Evolutionary conservation across 1,140 invertebrate species (phyloP).

Genomic region (Venustaconcha ellipsiformis): DNA sequence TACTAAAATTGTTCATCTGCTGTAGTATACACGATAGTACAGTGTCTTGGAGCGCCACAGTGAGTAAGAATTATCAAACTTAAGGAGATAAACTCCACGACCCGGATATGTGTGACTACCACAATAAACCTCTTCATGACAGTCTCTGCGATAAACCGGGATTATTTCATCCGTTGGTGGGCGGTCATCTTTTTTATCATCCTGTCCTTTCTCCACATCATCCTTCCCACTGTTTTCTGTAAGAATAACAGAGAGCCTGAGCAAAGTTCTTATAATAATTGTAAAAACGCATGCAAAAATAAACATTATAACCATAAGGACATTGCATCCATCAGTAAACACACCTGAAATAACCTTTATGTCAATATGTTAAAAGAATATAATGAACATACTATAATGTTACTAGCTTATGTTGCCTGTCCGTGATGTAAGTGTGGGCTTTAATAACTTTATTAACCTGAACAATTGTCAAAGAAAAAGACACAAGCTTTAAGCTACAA

Average conservation of each 20-base stretch:
- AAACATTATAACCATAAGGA: too few relatives aligned
- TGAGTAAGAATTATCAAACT: slow-evolving; percentile 99
- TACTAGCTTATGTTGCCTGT: too few relatives aligned
- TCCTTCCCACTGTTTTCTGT: slow-evolving; percentile 45
- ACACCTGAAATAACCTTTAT: too few relatives aligned
- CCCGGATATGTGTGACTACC: slow-evolving; percentile 97
- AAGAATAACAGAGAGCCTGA: slow-evolving; percentile 2
- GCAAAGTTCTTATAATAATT: too few relatives aligned
- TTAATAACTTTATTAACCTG: too few relatives aligned
- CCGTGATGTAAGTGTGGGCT: too few relatives aligned
- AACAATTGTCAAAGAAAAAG: too few relatives aligned
- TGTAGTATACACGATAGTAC: slow-evolving; percentile 99
- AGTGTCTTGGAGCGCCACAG: slow-evolving; percentile 99
- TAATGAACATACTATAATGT: too few relatives aligned
- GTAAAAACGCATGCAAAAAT: too few relatives aligned
- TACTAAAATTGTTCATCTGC: slow-evolving; percentile 64
- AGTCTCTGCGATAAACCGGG: slow-evolving; percentile 94
- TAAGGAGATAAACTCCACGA: slow-evolving; percentile 95
- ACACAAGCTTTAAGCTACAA: too few relatives aligned
- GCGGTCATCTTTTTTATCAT: slow-evolving; percentile 57
- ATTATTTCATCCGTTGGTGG: slow-evolving; percentile 84
- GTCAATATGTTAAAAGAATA: too few relatives aligned
- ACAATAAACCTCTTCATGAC: slow-evolving; percentile 96
- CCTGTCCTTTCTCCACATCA: slow-evolving; percentile 60
- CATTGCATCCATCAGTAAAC: too few relatives aligned